phyloP scores from a whole-genome alignment of 2,797 vertebrate genomes.

The Myotis myotis region DNA sequence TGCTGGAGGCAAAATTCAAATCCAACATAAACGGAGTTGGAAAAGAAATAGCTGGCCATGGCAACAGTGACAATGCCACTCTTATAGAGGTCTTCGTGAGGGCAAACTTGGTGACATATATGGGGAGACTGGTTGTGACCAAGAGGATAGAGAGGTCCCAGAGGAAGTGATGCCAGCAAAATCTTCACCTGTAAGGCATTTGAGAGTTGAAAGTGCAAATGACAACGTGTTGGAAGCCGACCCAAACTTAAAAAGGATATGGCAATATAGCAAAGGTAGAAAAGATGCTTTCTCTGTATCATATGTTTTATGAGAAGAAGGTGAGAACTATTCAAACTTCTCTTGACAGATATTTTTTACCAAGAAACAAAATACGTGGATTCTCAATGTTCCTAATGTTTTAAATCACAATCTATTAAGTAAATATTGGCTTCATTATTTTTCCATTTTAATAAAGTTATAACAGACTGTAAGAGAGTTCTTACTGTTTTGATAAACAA shows the following conservation, averaged over 20 bases:
- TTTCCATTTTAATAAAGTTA: neutral
- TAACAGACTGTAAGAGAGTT: neutral
- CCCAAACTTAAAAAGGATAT: neutral
- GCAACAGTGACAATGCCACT: rapidly evolving
- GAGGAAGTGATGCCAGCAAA: neutral
- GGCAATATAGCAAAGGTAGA: neutral
- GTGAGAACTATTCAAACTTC: neutral
- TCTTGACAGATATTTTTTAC: neutral
- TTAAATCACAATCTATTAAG: neutral
- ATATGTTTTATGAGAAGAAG: neutral
- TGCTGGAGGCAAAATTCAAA: neutral
- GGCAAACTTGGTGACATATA: neutral
- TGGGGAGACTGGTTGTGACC: neutral
- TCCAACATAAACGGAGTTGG: neutral
- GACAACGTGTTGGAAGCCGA: neutral
- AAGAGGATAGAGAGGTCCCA: neutral
- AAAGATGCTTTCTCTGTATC: neutral
- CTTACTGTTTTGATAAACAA: neutral
- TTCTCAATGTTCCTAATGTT: neutral
- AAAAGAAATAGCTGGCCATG: neutral
- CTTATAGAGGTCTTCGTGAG: neutral
- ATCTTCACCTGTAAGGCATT: neutral
- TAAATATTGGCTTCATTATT: neutral
- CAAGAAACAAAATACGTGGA: neutral
- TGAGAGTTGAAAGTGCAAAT: neutral